Conservation (phyloP, 2,888 invertebrate species). For the Crossocerus cetratus region DNA sequence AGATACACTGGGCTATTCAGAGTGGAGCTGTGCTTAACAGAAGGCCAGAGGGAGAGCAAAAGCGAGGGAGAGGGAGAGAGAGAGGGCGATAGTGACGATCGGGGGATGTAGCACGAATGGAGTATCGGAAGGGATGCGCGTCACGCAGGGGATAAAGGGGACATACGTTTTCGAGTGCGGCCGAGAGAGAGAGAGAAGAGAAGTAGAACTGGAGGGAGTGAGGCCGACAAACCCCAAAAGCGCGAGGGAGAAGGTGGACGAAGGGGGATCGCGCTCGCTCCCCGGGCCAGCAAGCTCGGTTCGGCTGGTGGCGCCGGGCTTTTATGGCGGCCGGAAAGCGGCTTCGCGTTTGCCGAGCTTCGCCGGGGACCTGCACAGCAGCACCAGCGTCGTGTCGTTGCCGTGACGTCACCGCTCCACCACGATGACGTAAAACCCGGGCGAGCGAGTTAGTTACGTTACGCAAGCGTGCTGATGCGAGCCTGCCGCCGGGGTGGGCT, state of each 20-base stretch:
- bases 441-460: constrained; percentile 63
- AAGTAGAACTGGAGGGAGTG: too few relatives aligned
- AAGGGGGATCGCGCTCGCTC: not conserved
- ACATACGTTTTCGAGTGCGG: too few relatives aligned
- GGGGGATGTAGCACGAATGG: too few relatives aligned
- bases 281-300: not conserved
- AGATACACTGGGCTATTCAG: too few relatives aligned
- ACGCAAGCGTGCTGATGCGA: constrained; percentile 66
- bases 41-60: too few relatives aligned
- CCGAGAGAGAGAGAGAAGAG: too few relatives aligned
- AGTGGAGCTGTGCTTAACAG: too few relatives aligned
- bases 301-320: constrained; percentile 37
- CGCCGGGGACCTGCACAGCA: constrained; percentile 9
- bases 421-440: constrained; percentile 72
- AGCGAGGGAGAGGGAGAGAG: too few relatives aligned
- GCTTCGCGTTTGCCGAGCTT: constrained; percentile 5
- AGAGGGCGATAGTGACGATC: too few relatives aligned
- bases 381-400: constrained; percentile 28
- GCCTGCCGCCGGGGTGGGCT: constrained; percentile 44
- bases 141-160: too few relatives aligned
- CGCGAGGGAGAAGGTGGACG: not conserved
- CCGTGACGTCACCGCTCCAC: constrained; percentile 67
- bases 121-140: too few relatives aligned
- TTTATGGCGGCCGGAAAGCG: constrained; percentile 32
- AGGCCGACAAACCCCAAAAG: not conserved